Evolutionary conservation across 2,888 invertebrate genomes (phyloP), one percentile per base, ranked within the genome.

Genomic region (Steinernema carpocapsae): DNA sequence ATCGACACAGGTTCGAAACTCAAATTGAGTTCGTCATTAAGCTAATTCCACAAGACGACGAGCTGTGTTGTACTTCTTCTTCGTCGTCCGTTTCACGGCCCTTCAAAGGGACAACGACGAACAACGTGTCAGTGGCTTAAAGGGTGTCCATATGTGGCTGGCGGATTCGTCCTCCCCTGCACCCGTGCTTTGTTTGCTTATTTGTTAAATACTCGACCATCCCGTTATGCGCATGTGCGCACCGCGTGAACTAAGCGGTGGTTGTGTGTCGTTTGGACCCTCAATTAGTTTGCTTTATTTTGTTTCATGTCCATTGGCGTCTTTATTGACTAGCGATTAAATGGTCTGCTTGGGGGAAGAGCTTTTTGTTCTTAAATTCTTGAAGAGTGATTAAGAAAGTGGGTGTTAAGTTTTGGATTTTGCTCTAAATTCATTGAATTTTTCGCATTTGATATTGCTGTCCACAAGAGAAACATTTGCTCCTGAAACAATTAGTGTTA

Each of bases 21-120:
- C 64, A 64, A 32, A 64, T 56, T 64, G 64, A 64, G 26, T 64
- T 64, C 64, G 64, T 64, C 64, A 64, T 64, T 64, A 64, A 64
- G 64, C 64, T 64, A 64, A 64, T 64, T 64, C 64, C 17, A 17
- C 64, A 24, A 52, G 64, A 64, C 64, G 64, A 64, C 64, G 29
- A 48, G 17, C 48, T 14, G 19, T 14, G 48, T 48, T 29, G 29
- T 29, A 26, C 56, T 56, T 26, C 56, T 26, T 64, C 26, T 3
- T 37, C 37, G 37, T 37, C 37, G 37, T 37, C 37, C 37, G 10
- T 37, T 37, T 37, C 37, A 37, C 10, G 37, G 32, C 64, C 26
- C 64, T 29, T 64, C n/a, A 64, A 17, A 6, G 37, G 37, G 3
- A 37, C n/a, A n/a, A n/a, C n/a, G n/a, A n/a, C n/a, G n/a, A 64